Evolutionary conservation across 2,113 vertebrate species (phyloP).

Genomic region (Sturnira hondurensis): DNA sequence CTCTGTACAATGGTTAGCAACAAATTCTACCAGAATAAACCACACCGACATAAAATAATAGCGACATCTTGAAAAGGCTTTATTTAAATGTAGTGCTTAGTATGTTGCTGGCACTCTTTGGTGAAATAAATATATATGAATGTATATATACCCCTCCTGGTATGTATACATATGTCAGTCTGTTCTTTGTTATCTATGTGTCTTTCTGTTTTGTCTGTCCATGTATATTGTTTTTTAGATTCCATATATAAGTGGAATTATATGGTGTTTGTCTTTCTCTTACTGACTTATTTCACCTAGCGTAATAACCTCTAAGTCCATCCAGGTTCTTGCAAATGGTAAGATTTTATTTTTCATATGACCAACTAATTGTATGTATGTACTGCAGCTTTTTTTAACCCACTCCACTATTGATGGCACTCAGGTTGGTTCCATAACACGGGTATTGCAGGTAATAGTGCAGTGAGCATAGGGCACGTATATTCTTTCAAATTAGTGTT

Average conservation of each 20-base stretch:
- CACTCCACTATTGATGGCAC: background rate
- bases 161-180: no score
- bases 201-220: no score
- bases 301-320: background rate
- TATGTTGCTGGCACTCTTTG: background rate
- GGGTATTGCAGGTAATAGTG: no score
- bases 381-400: background rate
- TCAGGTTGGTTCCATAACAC: background rate
- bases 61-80: background rate
- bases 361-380: background rate
- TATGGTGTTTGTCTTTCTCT: background rate
- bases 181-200: no score
- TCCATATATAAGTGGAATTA: background rate
- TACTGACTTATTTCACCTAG: background rate
- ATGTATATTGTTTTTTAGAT: background rate
- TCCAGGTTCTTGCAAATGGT: background rate
- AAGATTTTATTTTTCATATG: background rate
- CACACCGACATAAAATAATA: background rate
- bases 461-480: no score
- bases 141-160: no score
- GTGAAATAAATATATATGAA: no score
- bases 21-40: slow-evolving; percentile 20
- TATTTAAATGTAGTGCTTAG: background rate
- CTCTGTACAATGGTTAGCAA: background rate
- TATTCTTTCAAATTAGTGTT: background rate